phyloP scores from a whole-genome alignment of 2,888 invertebrate species.

The Acleris cristana region DNA sequence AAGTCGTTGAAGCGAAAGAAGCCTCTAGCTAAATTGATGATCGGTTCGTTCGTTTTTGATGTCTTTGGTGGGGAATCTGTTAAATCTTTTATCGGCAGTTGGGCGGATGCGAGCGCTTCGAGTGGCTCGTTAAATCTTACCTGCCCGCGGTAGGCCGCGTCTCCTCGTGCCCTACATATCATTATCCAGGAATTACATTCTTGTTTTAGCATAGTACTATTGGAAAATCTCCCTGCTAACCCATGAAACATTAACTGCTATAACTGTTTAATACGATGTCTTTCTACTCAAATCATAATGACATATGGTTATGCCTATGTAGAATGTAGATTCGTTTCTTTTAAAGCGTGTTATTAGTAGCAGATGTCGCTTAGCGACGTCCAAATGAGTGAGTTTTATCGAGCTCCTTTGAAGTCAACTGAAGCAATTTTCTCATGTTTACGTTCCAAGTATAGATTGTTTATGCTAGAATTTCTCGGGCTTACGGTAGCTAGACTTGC shows the following conservation, averaged over 20 bases:
- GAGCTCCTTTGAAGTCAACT: constrained; percentile 72
- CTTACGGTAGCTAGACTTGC: constrained; percentile 10
- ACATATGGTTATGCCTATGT: constrained; percentile 20
- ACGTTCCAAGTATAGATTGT: constrained; percentile 55
- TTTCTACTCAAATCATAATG: too few relatives aligned
- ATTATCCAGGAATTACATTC: constrained; percentile 11
- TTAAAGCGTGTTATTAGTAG: constrained; percentile 67
- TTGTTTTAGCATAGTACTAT: constrained; percentile 1
- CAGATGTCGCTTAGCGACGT: constrained; percentile 66
- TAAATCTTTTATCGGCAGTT: constrained; percentile 67
- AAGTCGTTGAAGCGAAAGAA: constrained; percentile 41
- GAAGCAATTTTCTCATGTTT: constrained; percentile 66
- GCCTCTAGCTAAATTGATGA: constrained; percentile 55
- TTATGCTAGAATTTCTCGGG: constrained; percentile 32
- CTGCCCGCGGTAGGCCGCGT: constrained; percentile 46
- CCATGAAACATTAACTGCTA: neutral
- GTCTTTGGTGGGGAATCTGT: constrained; percentile 57
- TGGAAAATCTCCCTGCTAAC: neutral
- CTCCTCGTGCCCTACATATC: constrained; percentile 43
- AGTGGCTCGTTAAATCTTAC: constrained; percentile 56
- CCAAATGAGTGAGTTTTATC: constrained; percentile 70
- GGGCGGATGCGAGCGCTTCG: constrained; percentile 47
- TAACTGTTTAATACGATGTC: too few relatives aligned
- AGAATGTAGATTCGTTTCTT: constrained; percentile 54
- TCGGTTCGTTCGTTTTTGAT: constrained; percentile 58